phyloP scores from a whole-genome alignment of 1,140 invertebrate genomes.

The Bombus waltoni region DNA sequence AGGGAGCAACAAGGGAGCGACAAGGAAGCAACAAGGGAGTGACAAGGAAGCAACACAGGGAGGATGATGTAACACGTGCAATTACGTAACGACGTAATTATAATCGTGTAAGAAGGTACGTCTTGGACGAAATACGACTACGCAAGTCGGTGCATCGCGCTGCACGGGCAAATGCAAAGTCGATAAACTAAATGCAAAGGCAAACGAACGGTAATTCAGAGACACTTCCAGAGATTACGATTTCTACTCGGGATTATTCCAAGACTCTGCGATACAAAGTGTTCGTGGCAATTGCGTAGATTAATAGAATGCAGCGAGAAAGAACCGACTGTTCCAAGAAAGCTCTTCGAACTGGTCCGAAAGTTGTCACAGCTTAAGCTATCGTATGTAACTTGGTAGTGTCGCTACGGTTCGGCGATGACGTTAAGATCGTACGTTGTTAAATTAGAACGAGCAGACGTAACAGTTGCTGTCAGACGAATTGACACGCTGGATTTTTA shows the following conservation, averaged over 20 bases:
- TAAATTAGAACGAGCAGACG: not conserved
- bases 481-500: too few relatives aligned
- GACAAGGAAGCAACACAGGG: conserved; percentile 1
- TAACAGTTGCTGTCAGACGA: not conserved
- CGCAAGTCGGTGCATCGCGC: too few relatives aligned
- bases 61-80: not conserved
- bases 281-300: not conserved
- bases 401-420: conserved; percentile 1
- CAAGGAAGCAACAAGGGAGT: not conserved
- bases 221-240: conserved; percentile 5
- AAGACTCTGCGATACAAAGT: too few relatives aligned
- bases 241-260: not conserved
- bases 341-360: not conserved
- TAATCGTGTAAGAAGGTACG: not conserved
- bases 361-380: not conserved
- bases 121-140: not conserved
- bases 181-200: not conserved
- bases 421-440: not conserved
- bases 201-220: not conserved
- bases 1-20: too few relatives aligned
- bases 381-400: not conserved
- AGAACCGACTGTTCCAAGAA: not conserved
- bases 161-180: too few relatives aligned
- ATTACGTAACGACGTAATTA: not conserved
- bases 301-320: conserved; percentile 3